Conservation (phyloP, 64 coral and sea anemone genomes). For the Stylophora pistillata region DNA sequence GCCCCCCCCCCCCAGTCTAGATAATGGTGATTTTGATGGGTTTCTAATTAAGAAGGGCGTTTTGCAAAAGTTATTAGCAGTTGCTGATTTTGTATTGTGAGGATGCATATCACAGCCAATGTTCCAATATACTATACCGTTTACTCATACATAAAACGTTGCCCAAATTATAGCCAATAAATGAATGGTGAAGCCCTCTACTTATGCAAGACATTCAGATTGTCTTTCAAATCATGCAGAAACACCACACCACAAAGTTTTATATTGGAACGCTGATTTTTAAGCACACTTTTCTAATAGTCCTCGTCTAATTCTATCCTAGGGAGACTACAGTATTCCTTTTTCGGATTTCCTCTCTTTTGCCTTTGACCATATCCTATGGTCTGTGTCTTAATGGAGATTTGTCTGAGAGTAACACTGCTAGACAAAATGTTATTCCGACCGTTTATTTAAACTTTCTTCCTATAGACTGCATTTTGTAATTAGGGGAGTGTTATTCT, state of each 20-base stretch:
- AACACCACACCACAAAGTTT: slow-evolving; percentile 29
- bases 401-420: neutral
- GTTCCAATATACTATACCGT: slow-evolving; percentile 11
- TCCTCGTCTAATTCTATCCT: too few relatives aligned
- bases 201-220: slow-evolving; percentile 2
- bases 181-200: slow-evolving; percentile 13
- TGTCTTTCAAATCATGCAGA: slow-evolving; percentile 28
- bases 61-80: slow-evolving; percentile 24
- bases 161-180: slow-evolving; percentile 6
- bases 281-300: slow-evolving; percentile 26
- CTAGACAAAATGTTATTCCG: neutral
- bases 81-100: slow-evolving; percentile 29
- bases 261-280: slow-evolving; percentile 9
- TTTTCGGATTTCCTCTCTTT: too few relatives aligned
- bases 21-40: slow-evolving; percentile 7
- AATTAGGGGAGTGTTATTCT: neutral
- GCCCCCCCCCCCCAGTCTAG: neutral
- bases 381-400: neutral
- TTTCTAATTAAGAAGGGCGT: slow-evolving; percentile 14
- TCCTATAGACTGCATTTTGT: neutral
- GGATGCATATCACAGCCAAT: slow-evolving; percentile 8
- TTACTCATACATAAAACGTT: neutral
- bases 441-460: neutral
- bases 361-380: neutral
- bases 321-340: too few relatives aligned